Evolutionary conservation across 2,113 vertebrate genomes (phyloP).

Genomic region (Todiramphus saurophagus): DNA sequence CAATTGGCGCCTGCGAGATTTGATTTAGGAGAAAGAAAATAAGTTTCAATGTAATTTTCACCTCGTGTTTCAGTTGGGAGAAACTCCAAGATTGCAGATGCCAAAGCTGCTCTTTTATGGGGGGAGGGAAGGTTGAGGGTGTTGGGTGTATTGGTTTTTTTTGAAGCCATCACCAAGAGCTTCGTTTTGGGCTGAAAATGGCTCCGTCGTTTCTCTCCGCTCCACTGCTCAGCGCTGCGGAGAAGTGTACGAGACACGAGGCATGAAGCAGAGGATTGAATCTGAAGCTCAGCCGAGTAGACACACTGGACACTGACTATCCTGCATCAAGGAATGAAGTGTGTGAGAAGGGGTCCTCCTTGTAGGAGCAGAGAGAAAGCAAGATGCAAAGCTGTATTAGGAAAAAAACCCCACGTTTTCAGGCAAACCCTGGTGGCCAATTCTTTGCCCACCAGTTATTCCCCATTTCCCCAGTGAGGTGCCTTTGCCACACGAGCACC

Average conservation of each 20-base stretch:
- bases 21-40: slow-evolving; percentile 27
- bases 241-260: not conserved
- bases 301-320: not conserved
- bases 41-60: slow-evolving; percentile 29
- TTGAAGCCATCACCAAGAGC: not conserved
- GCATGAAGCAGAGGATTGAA: not conserved
- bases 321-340: not conserved
- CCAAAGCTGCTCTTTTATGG: not conserved
- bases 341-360: too few species aligned
- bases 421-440: not conserved
- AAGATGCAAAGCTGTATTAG: too few species aligned
- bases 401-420: fast-evolving
- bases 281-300: not conserved
- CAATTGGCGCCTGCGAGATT: not conserved
- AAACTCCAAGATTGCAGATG: not conserved
- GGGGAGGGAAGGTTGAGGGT: not conserved
- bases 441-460: not conserved
- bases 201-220: not conserved
- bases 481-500: not conserved
- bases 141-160: not conserved
- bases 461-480: not conserved
- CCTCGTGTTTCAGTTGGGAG: not conserved
- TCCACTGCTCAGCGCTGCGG: not conserved
- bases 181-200: not conserved
- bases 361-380: not conserved